Conservation (phyloP, 2,113 vertebrate species). For the Anarrhichthys ocellatus region DNA sequence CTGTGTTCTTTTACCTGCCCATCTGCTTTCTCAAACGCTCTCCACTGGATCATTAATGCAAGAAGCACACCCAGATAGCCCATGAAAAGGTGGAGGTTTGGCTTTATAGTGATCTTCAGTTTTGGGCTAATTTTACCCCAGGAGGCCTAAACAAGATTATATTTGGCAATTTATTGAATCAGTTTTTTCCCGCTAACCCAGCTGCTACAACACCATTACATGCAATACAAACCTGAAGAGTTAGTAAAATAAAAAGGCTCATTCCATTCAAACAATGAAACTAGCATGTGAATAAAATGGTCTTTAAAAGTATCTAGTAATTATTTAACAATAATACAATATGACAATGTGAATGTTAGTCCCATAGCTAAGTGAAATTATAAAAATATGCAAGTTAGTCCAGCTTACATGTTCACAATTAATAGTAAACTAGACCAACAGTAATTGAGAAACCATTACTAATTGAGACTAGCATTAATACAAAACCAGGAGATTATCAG, state of each 20-base stretch:
- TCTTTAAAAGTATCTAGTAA: not conserved
- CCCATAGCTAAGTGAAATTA: not conserved
- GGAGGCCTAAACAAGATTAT: slow-evolving; percentile 39
- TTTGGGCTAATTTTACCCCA: slow-evolving; percentile 38
- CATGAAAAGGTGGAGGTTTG: slow-evolving; percentile 32
- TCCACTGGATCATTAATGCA: slow-evolving; percentile 41
- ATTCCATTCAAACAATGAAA: not conserved
- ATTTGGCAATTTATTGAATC: slow-evolving; percentile 2
- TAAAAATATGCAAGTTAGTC: not conserved
- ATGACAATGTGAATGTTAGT: not conserved
- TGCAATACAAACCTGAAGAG: not conserved
- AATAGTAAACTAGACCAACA: slow-evolving; percentile 21
- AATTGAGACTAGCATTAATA: slow-evolving; percentile 38
- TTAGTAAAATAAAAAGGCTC: not conserved
- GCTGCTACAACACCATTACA: not conserved
- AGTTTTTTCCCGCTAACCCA: not conserved
- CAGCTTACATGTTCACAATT: not conserved
- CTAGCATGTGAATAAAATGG: not conserved
- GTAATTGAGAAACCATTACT: slow-evolving; percentile 36
- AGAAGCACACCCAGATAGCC: slow-evolving; percentile 33
- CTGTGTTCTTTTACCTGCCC: slow-evolving; percentile 52
- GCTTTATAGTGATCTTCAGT: slow-evolving; percentile 16
- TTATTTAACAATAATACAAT: not conserved
- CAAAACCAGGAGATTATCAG: slow-evolving; percentile 40
- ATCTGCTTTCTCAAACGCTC: slow-evolving; percentile 44